These are phyloP conservation scores for Phallusia fumigata DNA, from an alignment of 23 tunicate genomes.

Conservation along the genomic window DNA sequence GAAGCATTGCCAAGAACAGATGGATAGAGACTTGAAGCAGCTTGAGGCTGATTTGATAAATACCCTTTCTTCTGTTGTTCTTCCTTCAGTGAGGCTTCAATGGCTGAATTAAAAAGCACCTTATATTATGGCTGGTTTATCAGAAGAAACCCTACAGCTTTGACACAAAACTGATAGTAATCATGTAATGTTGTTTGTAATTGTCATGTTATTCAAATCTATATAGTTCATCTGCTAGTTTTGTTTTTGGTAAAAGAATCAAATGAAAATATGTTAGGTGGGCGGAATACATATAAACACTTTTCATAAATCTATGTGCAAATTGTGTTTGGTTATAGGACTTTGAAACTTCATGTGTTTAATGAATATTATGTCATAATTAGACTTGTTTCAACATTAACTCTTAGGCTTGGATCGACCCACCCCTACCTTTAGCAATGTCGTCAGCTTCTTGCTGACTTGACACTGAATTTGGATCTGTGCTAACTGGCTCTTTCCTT, in stretches of 20 bases:
- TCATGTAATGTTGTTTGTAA: too few relatives aligned
- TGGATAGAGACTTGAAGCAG: constrained; percentile 71
- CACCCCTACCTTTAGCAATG: constrained; percentile 75
- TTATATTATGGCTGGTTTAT: neutral
- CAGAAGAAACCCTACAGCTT: neutral
- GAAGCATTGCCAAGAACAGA: constrained; percentile 44
- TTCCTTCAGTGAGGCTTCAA: constrained; percentile 88
- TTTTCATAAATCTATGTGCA: too few relatives aligned
- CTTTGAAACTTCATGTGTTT: too few relatives aligned
- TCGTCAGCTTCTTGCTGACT: constrained; percentile 99
- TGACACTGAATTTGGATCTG: constrained; percentile 85
- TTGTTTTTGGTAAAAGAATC: too few relatives aligned
- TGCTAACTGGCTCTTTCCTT: constrained; percentile 44
- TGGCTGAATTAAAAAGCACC: constrained; percentile 38
- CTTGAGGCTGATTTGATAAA: neutral
- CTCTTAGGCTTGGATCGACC: too few relatives aligned
- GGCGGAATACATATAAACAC: too few relatives aligned
- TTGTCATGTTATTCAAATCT: too few relatives aligned
- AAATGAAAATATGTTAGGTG: too few relatives aligned
- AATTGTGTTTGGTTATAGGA: too few relatives aligned
- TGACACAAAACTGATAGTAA: neutral
- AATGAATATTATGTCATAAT: too few relatives aligned
- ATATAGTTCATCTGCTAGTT: too few relatives aligned
- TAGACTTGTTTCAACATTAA: too few relatives aligned
- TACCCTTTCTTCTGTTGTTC: constrained; percentile 56